Base-by-base conservation (phyloP, 2,797 vertebrate genomes). In the Sphenopsis melanotis region DNA sequence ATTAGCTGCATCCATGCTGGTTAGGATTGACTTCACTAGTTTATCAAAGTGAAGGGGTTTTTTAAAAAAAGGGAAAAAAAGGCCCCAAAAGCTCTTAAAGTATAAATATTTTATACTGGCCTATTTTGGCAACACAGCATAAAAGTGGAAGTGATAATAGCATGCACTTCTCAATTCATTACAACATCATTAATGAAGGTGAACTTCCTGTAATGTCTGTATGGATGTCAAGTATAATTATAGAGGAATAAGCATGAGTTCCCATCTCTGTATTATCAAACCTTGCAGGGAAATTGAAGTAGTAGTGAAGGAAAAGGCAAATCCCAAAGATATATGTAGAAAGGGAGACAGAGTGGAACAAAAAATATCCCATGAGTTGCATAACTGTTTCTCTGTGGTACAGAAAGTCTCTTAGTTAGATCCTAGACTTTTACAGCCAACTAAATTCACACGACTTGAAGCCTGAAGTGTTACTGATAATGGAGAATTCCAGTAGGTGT, bases 151-250 rank as follows among this genome's bases (percentile, higher is more conserved):
- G 60, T 57, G 71, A 79, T 91, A 90, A 95, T 63, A 83, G 84
- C 61, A 89, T 68, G 32, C 65, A 56, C 49, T 93, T 94, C 74
- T 82, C 1, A 1, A 86, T 93, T 96, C 85, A 88, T 96, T 94
- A 91, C 63, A 69, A 17, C 47, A 91, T 83, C 36, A 68, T 90
- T 95, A 96, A 94, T 12, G 47, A 95, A 93, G 75, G 79, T 78
- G n/a, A 97, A 95, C 49, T 95, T 96, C 53, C 83, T 61, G 44
- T 59, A 79, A 64, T 82, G 63, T 60, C 76, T 0, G 0, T 80
- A 91, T 75, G 63, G 74, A 79, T 83, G 90, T 93, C 96, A 97
- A 92, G 44, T 83, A 57, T 68, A 95, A 96, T 95, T 95, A 94
- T 42, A 89, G 59, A 69, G 41, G 30, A 97, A 72, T 22, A 77